Evolutionary conservation across 2,113 vertebrate genomes (phyloP).

Genomic region (Eclectus roratus): DNA sequence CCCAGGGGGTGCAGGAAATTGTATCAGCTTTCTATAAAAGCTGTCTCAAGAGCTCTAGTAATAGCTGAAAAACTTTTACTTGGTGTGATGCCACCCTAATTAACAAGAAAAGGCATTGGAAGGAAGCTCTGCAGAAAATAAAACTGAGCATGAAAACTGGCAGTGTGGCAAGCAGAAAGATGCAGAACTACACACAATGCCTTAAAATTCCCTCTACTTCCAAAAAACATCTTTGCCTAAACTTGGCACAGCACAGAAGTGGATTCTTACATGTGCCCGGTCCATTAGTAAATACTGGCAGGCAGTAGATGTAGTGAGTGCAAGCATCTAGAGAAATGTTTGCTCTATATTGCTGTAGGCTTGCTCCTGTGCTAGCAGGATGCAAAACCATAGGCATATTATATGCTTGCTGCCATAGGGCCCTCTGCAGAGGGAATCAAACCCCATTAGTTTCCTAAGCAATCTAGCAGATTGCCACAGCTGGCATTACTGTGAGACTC

Average conservation of each 20-base stretch:
- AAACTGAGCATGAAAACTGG: not conserved
- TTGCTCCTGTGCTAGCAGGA: not conserved
- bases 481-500: not conserved
- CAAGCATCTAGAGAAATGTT: not conserved
- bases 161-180: not conserved
- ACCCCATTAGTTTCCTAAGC: not conserved
- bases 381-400: not conserved
- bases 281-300: not conserved
- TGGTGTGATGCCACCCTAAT: not conserved
- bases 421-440: not conserved
- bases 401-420: not conserved
- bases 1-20: not conserved
- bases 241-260: not conserved
- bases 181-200: not conserved
- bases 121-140: not conserved
- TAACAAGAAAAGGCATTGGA: not conserved
- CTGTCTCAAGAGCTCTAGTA: constrained; percentile 12
- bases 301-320: not conserved
- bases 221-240: not conserved
- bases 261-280: not conserved
- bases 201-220: not conserved
- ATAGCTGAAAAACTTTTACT: constrained; percentile 13
- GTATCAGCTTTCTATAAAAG: constrained; percentile 19
- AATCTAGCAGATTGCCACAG: not conserved
- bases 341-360: not conserved